These are phyloP conservation scores for Pherbina coryleti DNA, from an alignment of 2,888 invertebrate genomes.

Conservation along the genomic window DNA sequence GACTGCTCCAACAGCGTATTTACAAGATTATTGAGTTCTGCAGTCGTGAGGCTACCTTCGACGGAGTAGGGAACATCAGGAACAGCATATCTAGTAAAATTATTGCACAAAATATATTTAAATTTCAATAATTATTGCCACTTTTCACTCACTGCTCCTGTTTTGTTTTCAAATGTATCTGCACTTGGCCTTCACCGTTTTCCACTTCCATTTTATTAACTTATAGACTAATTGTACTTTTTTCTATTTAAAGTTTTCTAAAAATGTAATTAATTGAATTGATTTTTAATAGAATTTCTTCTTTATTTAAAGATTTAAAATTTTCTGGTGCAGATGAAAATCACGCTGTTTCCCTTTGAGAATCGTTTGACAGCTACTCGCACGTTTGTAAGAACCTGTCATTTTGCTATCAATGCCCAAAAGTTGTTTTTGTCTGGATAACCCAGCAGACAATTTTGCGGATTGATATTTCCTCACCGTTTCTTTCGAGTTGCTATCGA, in stretches of 20 bases:
- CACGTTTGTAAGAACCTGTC: slow-evolving; percentile 14
- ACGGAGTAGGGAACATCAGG: slow-evolving; percentile 88
- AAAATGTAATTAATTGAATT: not conserved
- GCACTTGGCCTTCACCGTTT: slow-evolving; percentile 75
- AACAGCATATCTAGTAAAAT: slow-evolving; percentile 81
- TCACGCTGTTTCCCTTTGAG: not conserved
- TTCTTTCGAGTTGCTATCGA: not conserved
- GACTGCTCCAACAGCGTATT: slow-evolving; percentile 77
- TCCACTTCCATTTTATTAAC: slow-evolving; percentile 60
- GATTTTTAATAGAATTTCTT: not conserved
- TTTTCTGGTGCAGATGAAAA: not conserved
- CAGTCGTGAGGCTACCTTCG: slow-evolving; percentile 77
- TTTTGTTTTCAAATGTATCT: slow-evolving; percentile 84
- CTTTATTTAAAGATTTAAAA: not conserved
- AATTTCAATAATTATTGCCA: not conserved
- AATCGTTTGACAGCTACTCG: not conserved
- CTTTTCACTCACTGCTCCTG: slow-evolving; percentile 78
- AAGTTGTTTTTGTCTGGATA: not conserved
- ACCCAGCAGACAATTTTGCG: not conserved
- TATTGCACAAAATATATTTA: not conserved
- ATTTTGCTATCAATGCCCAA: not conserved
- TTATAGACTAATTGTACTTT: slow-evolving; percentile 8
- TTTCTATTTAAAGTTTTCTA: not conserved
- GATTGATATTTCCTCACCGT: not conserved
- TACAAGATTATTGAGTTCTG: slow-evolving; percentile 82